Evolutionary conservation across 2,797 vertebrate genomes (phyloP).

Genomic region (Moxostoma hubbsi): DNA sequence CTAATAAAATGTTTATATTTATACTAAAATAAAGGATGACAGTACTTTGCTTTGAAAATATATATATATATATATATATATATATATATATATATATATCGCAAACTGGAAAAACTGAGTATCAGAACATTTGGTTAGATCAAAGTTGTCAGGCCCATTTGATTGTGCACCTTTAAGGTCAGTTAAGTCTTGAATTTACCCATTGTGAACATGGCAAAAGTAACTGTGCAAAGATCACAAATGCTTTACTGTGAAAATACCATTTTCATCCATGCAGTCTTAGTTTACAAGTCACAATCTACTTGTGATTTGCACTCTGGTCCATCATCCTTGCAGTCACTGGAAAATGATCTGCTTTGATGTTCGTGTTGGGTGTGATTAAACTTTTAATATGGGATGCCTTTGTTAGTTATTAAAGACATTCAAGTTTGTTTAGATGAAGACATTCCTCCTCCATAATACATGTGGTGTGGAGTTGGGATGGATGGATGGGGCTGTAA

Average conservation of each 20-base stretch:
- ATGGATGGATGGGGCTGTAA: slow-evolving; percentile 30
- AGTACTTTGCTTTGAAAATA: background rate
- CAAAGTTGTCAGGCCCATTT: too few species aligned
- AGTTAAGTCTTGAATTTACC: slow-evolving; percentile 1
- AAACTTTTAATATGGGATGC: slow-evolving; percentile 46
- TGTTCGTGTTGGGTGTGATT: slow-evolving; percentile 46
- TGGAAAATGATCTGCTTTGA: slow-evolving; percentile 39
- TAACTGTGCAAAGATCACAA: background rate
- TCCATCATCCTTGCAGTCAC: slow-evolving; percentile 20
- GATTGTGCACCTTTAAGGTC: slow-evolving; percentile 16
- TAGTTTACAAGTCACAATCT: slow-evolving; percentile 38
- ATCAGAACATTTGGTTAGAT: too few species aligned
- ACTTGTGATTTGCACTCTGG: slow-evolving; percentile 43
- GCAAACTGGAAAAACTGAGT: background rate
- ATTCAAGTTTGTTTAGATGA: slow-evolving; percentile 19
- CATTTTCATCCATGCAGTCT: slow-evolving; percentile 13
- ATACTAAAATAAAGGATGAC: background rate
- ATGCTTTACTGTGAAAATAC: slow-evolving; percentile 8
- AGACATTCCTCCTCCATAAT: slow-evolving; percentile 56
- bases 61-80: too few species aligned
- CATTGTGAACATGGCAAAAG: background rate
- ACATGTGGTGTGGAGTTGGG: slow-evolving; percentile 46
- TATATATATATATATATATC: too few species aligned
- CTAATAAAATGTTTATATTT: too few species aligned
- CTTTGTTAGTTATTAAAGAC: slow-evolving; percentile 59